Evolutionary conservation across 2,888 invertebrate species (phyloP), one percentile per base, ranked within the genome.

Genomic region (Bellardia bayeri): DNA sequence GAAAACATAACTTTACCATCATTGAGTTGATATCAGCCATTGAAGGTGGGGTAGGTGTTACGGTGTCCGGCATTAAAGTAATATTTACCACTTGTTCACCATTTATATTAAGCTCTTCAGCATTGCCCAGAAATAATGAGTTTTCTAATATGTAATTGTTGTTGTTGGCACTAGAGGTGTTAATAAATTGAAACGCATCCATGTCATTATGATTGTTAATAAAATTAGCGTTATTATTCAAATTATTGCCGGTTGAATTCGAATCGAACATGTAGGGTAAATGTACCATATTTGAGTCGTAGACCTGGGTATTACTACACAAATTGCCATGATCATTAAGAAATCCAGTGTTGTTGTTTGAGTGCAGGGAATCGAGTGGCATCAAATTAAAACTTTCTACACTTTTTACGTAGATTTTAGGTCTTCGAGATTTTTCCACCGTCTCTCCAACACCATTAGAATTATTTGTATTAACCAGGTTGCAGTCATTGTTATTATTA

Each of bases 391-490:
- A 87, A 71, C 87, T 87, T 64, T 94, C 93, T 16, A 94, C 93
- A 85, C 93, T 94, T 86, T 93, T 92, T 7, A 94, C 93, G 82
- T 93, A 94, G 82, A 94, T 94, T 89, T 94, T 94, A 2, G 93
- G 93, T 30, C 91, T 91, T 14, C 91, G 90, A 4, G 91, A 90
- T 85, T 92, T 92, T 5, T 91, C 91, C 7, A n/a, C 13, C 30
- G 37, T 14, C 49, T 64, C 45, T 1, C 37, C 51, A 37, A 14
- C 37, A 16, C 2, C 51, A 30, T 61, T 69, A 0, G 51, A 30
- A 2, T 37, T 71, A n/a, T 83, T 76, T 1, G 83, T 66, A 72
- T 68, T 80, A 11, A 40, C 11, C 14, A 64, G 1, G 13, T 1
- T 33, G 42, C 33, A 33, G 11, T 75, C 74, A 82, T 58, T 69